These are phyloP conservation scores for Agrilus cyanescens DNA, from an alignment of 2,888 invertebrate species.

Conservation along the genomic window DNA sequence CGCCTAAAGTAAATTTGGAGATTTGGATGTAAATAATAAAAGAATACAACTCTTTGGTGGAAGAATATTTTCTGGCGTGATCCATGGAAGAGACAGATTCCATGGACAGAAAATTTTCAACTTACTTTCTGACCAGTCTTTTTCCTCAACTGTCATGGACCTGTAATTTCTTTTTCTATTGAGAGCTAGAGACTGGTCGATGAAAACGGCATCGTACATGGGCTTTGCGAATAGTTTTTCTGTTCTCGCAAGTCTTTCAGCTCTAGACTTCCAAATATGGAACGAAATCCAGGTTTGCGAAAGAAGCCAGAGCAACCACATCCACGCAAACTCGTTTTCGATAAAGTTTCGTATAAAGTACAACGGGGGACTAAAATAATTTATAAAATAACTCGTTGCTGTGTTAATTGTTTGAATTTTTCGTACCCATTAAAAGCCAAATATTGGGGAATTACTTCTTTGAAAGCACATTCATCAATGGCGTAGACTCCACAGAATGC, in stretches of 20 bases:
- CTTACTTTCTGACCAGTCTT: too few relatives aligned
- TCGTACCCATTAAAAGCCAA: slow-evolving; percentile 64
- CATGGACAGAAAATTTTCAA: too few relatives aligned
- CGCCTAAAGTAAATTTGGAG: not conserved
- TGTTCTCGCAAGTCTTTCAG: slow-evolving; percentile 71
- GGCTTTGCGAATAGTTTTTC: slow-evolving; percentile 76
- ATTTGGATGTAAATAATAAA: too few relatives aligned
- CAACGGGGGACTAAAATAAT: slow-evolving; percentile 26
- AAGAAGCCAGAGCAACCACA: slow-evolving; percentile 69
- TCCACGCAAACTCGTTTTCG: slow-evolving; percentile 54
- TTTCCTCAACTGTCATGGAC: slow-evolving; percentile 26
- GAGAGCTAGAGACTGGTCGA: slow-evolving; percentile 75
- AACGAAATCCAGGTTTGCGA: slow-evolving; percentile 80
- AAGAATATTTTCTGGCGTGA: too few relatives aligned
- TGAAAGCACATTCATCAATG: slow-evolving; percentile 56
- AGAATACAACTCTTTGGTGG: too few relatives aligned
- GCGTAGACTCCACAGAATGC: slow-evolving; percentile 53
- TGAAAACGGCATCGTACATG: slow-evolving; percentile 69
- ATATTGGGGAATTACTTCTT: slow-evolving; percentile 70
- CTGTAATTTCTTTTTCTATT: slow-evolving; percentile 63
- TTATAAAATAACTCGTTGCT: not conserved
- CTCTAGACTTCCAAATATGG: slow-evolving; percentile 76
- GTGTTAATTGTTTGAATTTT: too few relatives aligned
- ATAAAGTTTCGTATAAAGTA: slow-evolving; percentile 44
- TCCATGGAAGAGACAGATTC: too few relatives aligned